Evolutionary conservation across 2,888 invertebrate species (phyloP), one percentile per base, ranked within the genome.

Genomic region (Metallyticus violacea): DNA sequence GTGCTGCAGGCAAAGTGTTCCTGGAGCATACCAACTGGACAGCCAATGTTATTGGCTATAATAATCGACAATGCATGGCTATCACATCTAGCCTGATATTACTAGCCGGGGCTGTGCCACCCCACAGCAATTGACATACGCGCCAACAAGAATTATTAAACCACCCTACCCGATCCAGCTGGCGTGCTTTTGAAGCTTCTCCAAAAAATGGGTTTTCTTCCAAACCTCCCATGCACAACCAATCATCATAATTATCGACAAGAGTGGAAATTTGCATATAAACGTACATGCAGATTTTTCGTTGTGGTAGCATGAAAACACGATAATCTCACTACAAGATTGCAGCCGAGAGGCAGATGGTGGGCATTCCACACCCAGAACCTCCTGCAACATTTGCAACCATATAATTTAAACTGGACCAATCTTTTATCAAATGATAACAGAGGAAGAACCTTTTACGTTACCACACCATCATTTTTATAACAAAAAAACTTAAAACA

Each of bases 211-310:
- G 25, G n/a, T 27, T 27, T 29, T 77, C 62, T 86, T 26, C 22
- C 26, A 29, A 27, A 27, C 81, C 30, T 85, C 77, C 62, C 84
- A 77, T 78, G 26, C 25, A 79, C 15, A 27, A 62, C 78, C 62
- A 77, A 88, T 86, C 85, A 88, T 85, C 30, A 77, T 87, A 79
- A 87, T 87, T 85, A 86, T 85, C 85, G 85, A 79, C 29, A 85
- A 29, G 78, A 85, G 26, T 62, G 78, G 82, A 82, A 82, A 87
- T 87, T 84, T 87, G 83, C 85, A 87, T 87, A 83, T 80, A 81
- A 85, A 85, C 81, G 30, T 79, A 82, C 85, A 83, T 25, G 81
- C 26, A 78, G 25, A 26, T 40, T 79, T 40, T 82, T 29, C n/a
- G 30, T 25, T 80, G 6, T 81, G 81, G 40, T 81, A 81, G 25